Conservation (phyloP, 2,888 invertebrate genomes). For the Embidobia sp. region DNA sequence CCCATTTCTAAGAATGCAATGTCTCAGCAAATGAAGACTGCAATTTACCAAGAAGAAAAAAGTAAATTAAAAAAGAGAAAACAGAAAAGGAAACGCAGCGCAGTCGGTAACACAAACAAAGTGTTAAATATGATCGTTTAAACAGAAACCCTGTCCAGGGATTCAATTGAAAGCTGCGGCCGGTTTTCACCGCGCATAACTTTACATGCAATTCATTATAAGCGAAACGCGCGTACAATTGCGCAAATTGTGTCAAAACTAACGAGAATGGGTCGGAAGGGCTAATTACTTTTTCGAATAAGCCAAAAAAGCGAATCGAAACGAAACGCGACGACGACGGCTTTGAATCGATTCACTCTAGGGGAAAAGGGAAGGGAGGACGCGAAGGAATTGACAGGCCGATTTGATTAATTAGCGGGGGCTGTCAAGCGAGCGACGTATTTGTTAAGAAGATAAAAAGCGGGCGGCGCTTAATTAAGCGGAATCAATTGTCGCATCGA, state of each 20-base stretch:
- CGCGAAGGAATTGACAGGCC: slow-evolving; percentile 12
- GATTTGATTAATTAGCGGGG: slow-evolving; percentile 14
- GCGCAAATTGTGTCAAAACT: slow-evolving; percentile 38
- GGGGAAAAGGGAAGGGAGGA: too few relatives aligned
- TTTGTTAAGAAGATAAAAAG: slow-evolving; percentile 35
- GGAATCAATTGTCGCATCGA: slow-evolving; percentile 25
- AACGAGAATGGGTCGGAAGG: slow-evolving; percentile 6
- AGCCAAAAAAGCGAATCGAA: slow-evolving; percentile 8
- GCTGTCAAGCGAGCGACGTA: background rate
- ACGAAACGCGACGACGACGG: slow-evolving; percentile 4
- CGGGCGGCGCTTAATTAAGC: slow-evolving; percentile 32
- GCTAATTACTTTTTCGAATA: slow-evolving; percentile 23
- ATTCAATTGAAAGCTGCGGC: slow-evolving; percentile 38
- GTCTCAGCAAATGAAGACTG: too few relatives aligned
- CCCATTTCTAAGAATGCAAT: too few relatives aligned
- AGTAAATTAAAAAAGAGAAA: too few relatives aligned
- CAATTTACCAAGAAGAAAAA: too few relatives aligned
- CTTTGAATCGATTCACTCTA: too few relatives aligned
- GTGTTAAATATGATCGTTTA: slow-evolving; percentile 29
- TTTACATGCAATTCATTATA: slow-evolving; percentile 44
- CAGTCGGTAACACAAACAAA: too few relatives aligned
- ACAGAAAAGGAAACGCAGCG: too few relatives aligned
- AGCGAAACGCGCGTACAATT: background rate
- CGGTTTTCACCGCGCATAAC: slow-evolving; percentile 32
- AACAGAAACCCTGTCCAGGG: slow-evolving; percentile 11